A percentile compares a stretch with the other conserved stretches of the same genome.
Evolutionary conservation across 2,888 invertebrate genomes (phyloP).

Genomic region (Mayetiola destructor): DNA sequence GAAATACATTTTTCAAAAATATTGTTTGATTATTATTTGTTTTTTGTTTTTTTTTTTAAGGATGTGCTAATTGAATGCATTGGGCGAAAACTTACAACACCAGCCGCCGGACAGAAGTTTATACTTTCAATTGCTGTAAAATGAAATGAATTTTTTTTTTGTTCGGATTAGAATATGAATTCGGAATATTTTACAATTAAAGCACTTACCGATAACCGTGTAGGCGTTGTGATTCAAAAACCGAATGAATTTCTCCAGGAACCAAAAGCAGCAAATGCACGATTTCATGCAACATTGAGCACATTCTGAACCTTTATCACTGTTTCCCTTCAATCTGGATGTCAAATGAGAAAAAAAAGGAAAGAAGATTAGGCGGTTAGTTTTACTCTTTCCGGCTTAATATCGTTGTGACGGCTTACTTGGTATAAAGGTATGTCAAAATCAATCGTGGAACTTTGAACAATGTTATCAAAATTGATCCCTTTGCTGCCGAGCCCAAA

Average conservation of each 20-base stretch:
- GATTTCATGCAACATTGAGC: slow-evolving; percentile 60
- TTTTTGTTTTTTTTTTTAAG: slow-evolving; percentile 6
- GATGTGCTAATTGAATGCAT: neutral
- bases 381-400: neutral
- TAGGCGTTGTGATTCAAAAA: slow-evolving; percentile 92
- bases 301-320: slow-evolving; percentile 58
- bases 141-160: neutral
- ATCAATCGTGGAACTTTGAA: slow-evolving; percentile 83
- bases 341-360: slow-evolving; percentile 19
- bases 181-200: neutral
- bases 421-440: slow-evolving; percentile 75
- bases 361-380: neutral
- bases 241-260: slow-evolving; percentile 79
- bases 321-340: slow-evolving; percentile 46
- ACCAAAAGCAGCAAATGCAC: slow-evolving; percentile 82
- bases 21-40: slow-evolving; percentile 18
- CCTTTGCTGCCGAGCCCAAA: slow-evolving; percentile 87
- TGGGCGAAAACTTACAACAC: slow-evolving; percentile 48
- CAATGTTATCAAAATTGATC: slow-evolving; percentile 82
- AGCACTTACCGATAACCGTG: slow-evolving; percentile 49
- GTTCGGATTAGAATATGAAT: neutral
- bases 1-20: slow-evolving; percentile 17
- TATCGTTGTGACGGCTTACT: slow-evolving; percentile 43
- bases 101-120: slow-evolving; percentile 80
- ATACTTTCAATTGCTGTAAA: slow-evolving; percentile 71